Evolutionary conservation across 2,797 vertebrate genomes (phyloP).

Genomic region (Sternarchorhynchus goeldii): DNA sequence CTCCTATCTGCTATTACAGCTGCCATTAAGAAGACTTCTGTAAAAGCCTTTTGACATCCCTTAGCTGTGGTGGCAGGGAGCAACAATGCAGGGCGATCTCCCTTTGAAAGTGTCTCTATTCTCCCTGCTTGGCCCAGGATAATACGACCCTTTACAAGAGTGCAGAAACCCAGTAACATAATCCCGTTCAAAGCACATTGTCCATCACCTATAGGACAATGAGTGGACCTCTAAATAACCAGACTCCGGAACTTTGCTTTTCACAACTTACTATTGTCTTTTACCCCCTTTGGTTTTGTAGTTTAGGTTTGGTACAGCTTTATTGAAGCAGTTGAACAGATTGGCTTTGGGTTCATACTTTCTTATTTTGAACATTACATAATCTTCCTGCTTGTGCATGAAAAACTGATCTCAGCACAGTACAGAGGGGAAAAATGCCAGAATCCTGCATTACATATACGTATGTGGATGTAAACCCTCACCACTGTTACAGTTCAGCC

Average conservation of each 20-base stretch:
- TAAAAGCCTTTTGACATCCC: slow-evolving; percentile 73
- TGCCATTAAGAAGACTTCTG: slow-evolving; percentile 65
- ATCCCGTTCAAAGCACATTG: slow-evolving; percentile 76
- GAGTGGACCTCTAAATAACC: slow-evolving; percentile 47
- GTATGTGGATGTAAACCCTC: not conserved
- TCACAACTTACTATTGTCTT: slow-evolving; percentile 19
- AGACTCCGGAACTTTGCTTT: slow-evolving; percentile 37
- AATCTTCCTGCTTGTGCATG: not conserved
- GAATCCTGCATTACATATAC: not conserved
- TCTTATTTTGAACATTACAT: not conserved
- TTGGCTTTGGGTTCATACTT: slow-evolving; percentile 7
- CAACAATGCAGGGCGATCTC: slow-evolving; percentile 71
- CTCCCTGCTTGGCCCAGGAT: slow-evolving; percentile 70
- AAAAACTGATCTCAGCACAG: slow-evolving; percentile 18
- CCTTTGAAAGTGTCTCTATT: slow-evolving; percentile 78
- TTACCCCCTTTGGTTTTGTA: slow-evolving; percentile 14
- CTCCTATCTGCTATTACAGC: slow-evolving; percentile 66
- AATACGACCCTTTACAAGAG: slow-evolving; percentile 77
- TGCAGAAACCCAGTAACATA: slow-evolving; percentile 71
- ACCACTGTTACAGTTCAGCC: not conserved
- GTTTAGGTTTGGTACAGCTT: slow-evolving; percentile 2
- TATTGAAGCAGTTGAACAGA: not conserved
- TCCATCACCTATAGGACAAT: slow-evolving; percentile 62
- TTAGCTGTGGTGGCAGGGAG: slow-evolving; percentile 68
- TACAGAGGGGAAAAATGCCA: not conserved